These are phyloP conservation scores for Galeopsomyia nigrocyanea DNA, from an alignment of 2,888 invertebrate genomes.

Conservation along the genomic window DNA sequence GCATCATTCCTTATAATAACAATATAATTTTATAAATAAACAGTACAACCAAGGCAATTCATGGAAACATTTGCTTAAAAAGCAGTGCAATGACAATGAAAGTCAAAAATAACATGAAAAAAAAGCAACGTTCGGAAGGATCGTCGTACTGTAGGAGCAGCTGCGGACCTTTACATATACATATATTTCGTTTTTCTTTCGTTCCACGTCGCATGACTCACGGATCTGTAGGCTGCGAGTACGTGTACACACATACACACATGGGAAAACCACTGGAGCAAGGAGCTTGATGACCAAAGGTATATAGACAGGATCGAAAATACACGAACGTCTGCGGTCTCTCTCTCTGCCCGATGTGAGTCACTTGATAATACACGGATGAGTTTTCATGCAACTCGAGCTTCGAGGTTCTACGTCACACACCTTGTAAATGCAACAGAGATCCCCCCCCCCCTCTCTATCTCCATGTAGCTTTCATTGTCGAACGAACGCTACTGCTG, in stretches of 20 bases:
- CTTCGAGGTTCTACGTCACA: constrained; percentile 12
- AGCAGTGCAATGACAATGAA: too few relatives aligned
- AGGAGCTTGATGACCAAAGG: background rate
- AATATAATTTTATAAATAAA: too few relatives aligned
- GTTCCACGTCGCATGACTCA: constrained; percentile 34
- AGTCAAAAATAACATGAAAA: too few relatives aligned
- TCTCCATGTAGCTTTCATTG: constrained; percentile 24
- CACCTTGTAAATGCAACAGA: background rate
- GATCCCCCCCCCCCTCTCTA: background rate
- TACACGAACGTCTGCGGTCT: constrained; percentile 21
- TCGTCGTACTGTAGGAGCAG: too few relatives aligned
- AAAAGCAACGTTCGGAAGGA: too few relatives aligned
- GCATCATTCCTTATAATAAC: too few relatives aligned
- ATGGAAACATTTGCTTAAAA: too few relatives aligned
- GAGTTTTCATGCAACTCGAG: constrained; percentile 33
- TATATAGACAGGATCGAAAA: constrained; percentile 27
- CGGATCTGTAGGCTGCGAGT: background rate
- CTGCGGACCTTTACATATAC: too few relatives aligned
- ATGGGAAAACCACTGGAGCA: constrained; percentile 40
- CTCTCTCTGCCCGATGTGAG: constrained; percentile 29
- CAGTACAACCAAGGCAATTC: too few relatives aligned
- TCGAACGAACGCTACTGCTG: constrained; percentile 3
- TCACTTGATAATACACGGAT: constrained; percentile 45
- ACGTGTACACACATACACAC: background rate
- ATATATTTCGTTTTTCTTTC: constrained; percentile 29